Base-by-base conservation (phyloP, 2,797 vertebrate genomes). In the Hirundo rustica region DNA sequence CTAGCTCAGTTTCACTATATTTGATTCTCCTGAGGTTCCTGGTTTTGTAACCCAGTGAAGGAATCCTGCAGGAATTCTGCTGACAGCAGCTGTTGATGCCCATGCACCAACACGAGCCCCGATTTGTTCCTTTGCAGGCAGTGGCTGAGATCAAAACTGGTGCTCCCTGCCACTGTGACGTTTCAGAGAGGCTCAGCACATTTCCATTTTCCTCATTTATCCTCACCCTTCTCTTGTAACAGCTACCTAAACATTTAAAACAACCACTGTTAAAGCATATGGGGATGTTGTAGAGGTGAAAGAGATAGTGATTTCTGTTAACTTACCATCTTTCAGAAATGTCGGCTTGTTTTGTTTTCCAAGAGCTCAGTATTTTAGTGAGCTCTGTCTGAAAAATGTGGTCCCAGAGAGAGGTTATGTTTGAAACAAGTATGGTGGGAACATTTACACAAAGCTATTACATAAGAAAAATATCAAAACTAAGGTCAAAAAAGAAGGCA, bases 131-230 rank as follows among this genome's bases (percentile, higher is more conserved):
- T 53, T 58, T 71, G 13, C 25, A 65, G 20, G 12, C 20, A 50
- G 16, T 1, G 1, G 16, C 25, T 87, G 40, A 53, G 44, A 84
- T 32, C 6, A 54, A 57, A 84, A 29, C 30, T 71, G 54, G 18
- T 7, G 3, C 6, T 87, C 10, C 11, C 16, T 4, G 2, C 21
- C 11, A 27, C 53, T 16, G 10, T 2, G 2, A 51, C 1, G 3
- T 64, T 54, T 74, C n/a, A 62, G 64, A 36, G n/a, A 27, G 19
- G n/a, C 10, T 34, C 25, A 68, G 55, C n/a, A 66, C 0, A 0
- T 73, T 58, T 80, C 53, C 18, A 11, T 82, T 81, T 78, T 47
- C 60, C 11, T 57, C 32, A 40, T 64, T 86, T 77, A 64, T 62
- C 34, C 30, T 77, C 34, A 51, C 11, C 6, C 17, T 55, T 18